Conservation (phyloP, 2,888 invertebrate genomes). For the Nephrotoma guestfalica region DNA sequence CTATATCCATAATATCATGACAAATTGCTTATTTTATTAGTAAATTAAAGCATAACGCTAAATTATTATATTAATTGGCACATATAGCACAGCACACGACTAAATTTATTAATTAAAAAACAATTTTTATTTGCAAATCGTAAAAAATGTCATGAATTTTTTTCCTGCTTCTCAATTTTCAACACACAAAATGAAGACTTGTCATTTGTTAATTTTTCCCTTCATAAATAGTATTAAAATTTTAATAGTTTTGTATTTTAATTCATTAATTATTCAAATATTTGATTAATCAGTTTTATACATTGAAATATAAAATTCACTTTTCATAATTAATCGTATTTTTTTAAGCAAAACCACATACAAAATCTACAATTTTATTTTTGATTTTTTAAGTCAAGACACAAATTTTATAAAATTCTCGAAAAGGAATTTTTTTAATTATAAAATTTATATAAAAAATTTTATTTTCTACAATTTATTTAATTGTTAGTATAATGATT, state of each 20-base stretch:
- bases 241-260: not conserved
- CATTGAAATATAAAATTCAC: not conserved
- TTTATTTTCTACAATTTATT: not conserved
- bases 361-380: not conserved
- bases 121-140: not conserved
- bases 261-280: not conserved
- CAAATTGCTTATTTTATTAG: not conserved
- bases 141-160: not conserved
- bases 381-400: not conserved
- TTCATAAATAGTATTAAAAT: not conserved
- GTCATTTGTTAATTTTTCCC: not conserved
- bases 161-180: not conserved
- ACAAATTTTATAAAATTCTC: not conserved
- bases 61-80: not conserved
- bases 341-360: not conserved
- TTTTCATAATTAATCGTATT: not conserved
- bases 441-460: not conserved
- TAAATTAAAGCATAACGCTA: not conserved
- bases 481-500: not conserved
- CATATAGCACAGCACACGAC: not conserved
- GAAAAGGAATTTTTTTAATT: not conserved
- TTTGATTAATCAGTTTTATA: not conserved
- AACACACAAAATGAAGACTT: not conserved
- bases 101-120: not conserved
- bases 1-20: slow-evolving; percentile 49